These are phyloP conservation scores for Hirtodrosophila alboralis DNA, from an alignment of 2,888 invertebrate species.

Conservation along the genomic window DNA sequence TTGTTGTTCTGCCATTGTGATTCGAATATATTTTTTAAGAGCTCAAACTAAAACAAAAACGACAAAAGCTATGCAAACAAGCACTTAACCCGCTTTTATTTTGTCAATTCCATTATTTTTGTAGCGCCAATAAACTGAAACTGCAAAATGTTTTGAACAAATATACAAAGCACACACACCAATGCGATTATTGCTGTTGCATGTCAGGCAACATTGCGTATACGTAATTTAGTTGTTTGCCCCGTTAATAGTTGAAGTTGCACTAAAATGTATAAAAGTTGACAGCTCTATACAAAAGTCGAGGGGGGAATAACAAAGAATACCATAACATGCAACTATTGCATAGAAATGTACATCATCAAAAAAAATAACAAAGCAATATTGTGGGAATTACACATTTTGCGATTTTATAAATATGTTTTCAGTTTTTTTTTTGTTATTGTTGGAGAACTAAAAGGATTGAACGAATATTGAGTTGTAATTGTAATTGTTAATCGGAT, in stretches of 20 bases:
- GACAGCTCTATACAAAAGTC: constrained; percentile 1
- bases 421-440: not conserved
- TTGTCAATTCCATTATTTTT: constrained; percentile 77
- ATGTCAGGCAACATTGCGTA: constrained; percentile 65
- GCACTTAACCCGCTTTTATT: constrained; percentile 76
- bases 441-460: not conserved
- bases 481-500: constrained; percentile 10
- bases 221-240: constrained; percentile 65
- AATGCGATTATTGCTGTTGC: constrained; percentile 8
- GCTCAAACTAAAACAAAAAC: constrained; percentile 28
- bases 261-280: constrained; percentile 23
- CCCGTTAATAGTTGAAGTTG: constrained; percentile 53
- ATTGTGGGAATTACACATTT: constrained; percentile 18
- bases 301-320: not conserved
- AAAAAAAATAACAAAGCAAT: constrained; percentile 14
- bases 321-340: constrained; percentile 3
- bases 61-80: constrained; percentile 71
- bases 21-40: constrained; percentile 23
- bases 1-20: constrained; percentile 27
- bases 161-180: constrained; percentile 23
- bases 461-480: constrained; percentile 2
- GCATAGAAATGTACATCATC: not conserved
- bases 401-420: not conserved
- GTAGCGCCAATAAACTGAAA: constrained; percentile 68
- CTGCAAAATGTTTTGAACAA: constrained; percentile 66